Conservation (phyloP, 2,113 vertebrate genomes). For the Hucho hucho region DNA sequence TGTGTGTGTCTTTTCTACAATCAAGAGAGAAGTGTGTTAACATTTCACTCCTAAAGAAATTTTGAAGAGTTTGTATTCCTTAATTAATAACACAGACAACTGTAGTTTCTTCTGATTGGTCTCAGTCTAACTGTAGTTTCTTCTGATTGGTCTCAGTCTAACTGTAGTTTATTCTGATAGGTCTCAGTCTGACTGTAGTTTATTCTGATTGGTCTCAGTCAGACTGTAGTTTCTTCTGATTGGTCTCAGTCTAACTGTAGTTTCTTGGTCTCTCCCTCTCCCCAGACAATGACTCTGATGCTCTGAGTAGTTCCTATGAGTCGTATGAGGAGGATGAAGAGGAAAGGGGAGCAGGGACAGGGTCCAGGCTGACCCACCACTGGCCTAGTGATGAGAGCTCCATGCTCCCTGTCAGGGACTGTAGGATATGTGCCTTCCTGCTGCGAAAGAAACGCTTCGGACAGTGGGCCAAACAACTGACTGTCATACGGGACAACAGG, state of each 20-base stretch:
- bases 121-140: too few species aligned
- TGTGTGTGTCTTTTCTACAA: too few species aligned
- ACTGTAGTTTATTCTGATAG: too few species aligned
- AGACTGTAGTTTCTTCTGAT: too few species aligned
- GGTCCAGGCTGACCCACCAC: constrained; percentile 79
- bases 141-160: too few species aligned
- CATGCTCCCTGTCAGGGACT: constrained; percentile 88
- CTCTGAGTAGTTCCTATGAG: constrained; percentile 95
- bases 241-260: not conserved
- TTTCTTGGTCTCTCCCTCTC: constrained; percentile 8
- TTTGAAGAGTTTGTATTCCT: too few species aligned
- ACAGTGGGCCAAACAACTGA: constrained; percentile 97
- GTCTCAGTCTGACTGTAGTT: too few species aligned
- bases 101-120: too few species aligned
- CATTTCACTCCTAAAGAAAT: too few species aligned
- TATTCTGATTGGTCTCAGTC: too few species aligned
- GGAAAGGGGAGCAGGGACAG: constrained; percentile 78
- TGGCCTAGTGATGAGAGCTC: constrained; percentile 95
- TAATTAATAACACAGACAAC: too few species aligned
- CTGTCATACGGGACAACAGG: constrained; percentile 87
- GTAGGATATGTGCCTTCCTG: constrained; percentile 92
- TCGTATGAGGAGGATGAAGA: constrained; percentile 97
- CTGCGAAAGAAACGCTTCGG: constrained; percentile 96
- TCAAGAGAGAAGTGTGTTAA: too few species aligned
- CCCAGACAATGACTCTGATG: constrained; percentile 94